Percentiles rank a stretch among this genome's conserved stretches.
Conservation (phyloP, 2,113 vertebrate species). For the Ageneiosus marmoratus region DNA sequence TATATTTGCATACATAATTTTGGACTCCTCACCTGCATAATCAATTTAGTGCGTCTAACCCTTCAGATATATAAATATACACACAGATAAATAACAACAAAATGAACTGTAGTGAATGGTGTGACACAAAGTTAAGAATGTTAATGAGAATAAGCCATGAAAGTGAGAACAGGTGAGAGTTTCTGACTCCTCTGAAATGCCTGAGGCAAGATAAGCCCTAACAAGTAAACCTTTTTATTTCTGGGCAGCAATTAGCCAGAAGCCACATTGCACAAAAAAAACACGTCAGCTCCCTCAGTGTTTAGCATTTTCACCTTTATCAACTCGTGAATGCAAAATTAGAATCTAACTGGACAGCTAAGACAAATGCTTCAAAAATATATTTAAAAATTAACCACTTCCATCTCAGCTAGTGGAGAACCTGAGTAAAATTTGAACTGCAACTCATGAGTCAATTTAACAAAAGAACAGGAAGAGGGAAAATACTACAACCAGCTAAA, state of each 20-base stretch:
- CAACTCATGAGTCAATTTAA: neutral
- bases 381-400: neutral
- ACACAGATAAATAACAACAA: neutral
- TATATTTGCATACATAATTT: neutral
- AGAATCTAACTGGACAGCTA: conserved; percentile 55
- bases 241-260: conserved; percentile 63
- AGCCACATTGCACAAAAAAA: conserved; percentile 44
- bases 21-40: neutral
- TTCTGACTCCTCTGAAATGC: conserved; percentile 64
- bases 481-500: neutral
- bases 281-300: conserved; percentile 26
- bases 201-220: conserved; percentile 68
- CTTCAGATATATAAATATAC: neutral
- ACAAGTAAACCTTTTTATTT: conserved; percentile 47
- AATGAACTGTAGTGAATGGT: neutral
- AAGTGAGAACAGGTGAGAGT: conserved; percentile 25
- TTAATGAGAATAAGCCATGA: conserved; percentile 2
- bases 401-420: neutral
- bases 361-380: conserved; percentile 54
- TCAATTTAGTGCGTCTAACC: neutral
- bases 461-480: neutral
- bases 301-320: conserved; percentile 34
- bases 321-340: conserved; percentile 31
- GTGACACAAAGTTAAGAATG: neutral
- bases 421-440: neutral